Conservation (phyloP, 30 jellyfish, hydroid and myxozoan species). For the Aurelia coerulea region DNA sequence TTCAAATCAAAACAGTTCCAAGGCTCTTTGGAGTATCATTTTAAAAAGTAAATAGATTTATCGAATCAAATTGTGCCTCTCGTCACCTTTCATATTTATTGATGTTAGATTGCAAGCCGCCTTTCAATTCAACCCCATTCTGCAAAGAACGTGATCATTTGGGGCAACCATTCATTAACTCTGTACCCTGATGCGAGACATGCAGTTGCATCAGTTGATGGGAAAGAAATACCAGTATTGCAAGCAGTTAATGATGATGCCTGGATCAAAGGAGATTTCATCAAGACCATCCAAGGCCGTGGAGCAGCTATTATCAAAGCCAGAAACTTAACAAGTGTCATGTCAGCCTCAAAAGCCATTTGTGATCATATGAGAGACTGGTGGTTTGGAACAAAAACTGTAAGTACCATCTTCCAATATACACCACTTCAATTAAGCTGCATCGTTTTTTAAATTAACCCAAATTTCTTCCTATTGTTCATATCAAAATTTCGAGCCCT, state of each 20-base stretch:
- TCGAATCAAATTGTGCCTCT: neutral
- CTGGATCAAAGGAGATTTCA: constrained; percentile 95
- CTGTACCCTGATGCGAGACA: constrained; percentile 97
- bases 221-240: constrained; percentile 72
- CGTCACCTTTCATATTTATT: neutral
- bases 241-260: constrained; percentile 94
- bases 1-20: too few relatives aligned
- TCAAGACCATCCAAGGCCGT: constrained; percentile 92
- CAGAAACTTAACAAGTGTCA: constrained; percentile 98
- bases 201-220: constrained; percentile 87
- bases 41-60: neutral
- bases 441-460: too few relatives aligned
- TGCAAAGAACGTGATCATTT: constrained; percentile 88
- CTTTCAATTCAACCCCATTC: constrained; percentile 79
- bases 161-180: constrained; percentile 99
- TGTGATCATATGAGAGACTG: constrained; percentile 98
- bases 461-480: too few relatives aligned
- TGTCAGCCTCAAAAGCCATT: constrained; percentile 99
- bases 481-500: too few relatives aligned
- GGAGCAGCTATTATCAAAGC: constrained; percentile 99
- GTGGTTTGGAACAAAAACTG: constrained; percentile 98
- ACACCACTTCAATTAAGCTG: too few relatives aligned
- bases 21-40: too few relatives aligned
- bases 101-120: constrained; percentile 71
- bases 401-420: constrained; percentile 23